These are phyloP conservation scores for Uloborus diversus DNA, from an alignment of 1,140 invertebrate species.

Conservation along the genomic window DNA sequence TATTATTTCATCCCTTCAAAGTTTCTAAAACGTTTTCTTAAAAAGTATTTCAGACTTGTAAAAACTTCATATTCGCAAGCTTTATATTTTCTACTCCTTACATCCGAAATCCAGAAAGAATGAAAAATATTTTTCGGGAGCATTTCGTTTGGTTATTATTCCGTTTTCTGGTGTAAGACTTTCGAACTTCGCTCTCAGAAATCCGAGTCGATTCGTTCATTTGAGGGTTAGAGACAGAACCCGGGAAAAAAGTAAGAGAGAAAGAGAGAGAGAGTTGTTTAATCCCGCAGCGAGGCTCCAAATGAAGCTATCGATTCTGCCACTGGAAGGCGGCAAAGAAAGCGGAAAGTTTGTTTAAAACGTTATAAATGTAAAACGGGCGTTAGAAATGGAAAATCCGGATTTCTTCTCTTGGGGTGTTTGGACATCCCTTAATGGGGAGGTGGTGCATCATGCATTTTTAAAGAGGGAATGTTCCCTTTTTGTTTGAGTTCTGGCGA, in stretches of 20 bases:
- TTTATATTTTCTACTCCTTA: too few relatives aligned
- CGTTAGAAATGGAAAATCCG: slow-evolving; percentile 35
- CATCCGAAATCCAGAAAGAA: too few relatives aligned
- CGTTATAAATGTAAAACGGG: slow-evolving; percentile 51
- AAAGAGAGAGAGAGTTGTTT: neutral
- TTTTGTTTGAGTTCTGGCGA: slow-evolving; percentile 31
- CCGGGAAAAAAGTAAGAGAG: too few relatives aligned
- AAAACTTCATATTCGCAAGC: too few relatives aligned
- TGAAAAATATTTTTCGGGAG: neutral
- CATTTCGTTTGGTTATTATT: neutral
- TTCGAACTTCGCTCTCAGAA: neutral
- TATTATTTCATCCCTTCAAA: too few relatives aligned
- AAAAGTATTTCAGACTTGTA: too few relatives aligned
- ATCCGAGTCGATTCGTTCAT: neutral
- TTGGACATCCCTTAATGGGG: slow-evolving; percentile 15
- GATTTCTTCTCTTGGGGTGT: neutral
- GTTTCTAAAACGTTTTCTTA: too few relatives aligned
- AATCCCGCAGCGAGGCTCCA: neutral
- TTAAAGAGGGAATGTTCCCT: slow-evolving; percentile 17
- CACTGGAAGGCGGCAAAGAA: slow-evolving; percentile 6
- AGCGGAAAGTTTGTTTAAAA: slow-evolving; percentile 29
- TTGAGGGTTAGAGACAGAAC: too few relatives aligned
- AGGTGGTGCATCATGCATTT: slow-evolving; percentile 8
- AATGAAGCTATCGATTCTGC: slow-evolving; percentile 24
- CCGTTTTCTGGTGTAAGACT: neutral